phyloP scores from a whole-genome alignment of 2,797 vertebrate species.

The Masticophis lateralis region DNA sequence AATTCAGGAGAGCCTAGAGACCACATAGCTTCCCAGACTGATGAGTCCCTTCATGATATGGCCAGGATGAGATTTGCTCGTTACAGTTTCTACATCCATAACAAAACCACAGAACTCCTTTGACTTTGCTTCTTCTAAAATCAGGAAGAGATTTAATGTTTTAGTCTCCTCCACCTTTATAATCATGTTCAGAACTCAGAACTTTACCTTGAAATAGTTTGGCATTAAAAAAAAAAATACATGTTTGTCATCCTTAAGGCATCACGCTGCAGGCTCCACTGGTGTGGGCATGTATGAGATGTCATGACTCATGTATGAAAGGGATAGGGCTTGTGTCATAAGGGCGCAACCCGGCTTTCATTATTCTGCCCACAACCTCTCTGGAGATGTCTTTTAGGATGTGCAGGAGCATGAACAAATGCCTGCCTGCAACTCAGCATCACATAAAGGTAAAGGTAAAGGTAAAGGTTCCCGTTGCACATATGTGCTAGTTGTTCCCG shows the following conservation, averaged over 20 bases:
- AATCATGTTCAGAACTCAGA: constrained; percentile 14
- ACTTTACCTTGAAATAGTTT: constrained; percentile 48
- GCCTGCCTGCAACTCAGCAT: background rate
- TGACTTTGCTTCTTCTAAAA: background rate
- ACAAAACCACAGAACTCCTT: background rate
- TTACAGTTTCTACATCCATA: background rate
- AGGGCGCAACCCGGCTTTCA: background rate
- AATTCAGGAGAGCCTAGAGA: constrained; percentile 30
- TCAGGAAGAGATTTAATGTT: background rate
- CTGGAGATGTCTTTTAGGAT: background rate
- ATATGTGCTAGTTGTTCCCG: too few relatives aligned
- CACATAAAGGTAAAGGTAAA: background rate
- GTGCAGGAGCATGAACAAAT: background rate
- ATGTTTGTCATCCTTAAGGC: constrained; percentile 28
- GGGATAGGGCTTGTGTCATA: background rate
- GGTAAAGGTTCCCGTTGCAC: too few relatives aligned
- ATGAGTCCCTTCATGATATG: constrained; percentile 35
- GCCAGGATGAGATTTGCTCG: constrained; percentile 4
- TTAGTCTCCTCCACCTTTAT: background rate
- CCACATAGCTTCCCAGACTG: background rate
- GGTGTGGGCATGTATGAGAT: background rate
- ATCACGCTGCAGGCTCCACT: background rate
- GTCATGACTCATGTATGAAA: background rate
- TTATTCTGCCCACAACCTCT: background rate
- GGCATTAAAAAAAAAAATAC: constrained; percentile 20